A percentile compares a stretch with the other conserved stretches of the same genome.
Evolutionary conservation across 1,140 invertebrate species (phyloP).

Genomic region (Cheumatopsyche charites): DNA sequence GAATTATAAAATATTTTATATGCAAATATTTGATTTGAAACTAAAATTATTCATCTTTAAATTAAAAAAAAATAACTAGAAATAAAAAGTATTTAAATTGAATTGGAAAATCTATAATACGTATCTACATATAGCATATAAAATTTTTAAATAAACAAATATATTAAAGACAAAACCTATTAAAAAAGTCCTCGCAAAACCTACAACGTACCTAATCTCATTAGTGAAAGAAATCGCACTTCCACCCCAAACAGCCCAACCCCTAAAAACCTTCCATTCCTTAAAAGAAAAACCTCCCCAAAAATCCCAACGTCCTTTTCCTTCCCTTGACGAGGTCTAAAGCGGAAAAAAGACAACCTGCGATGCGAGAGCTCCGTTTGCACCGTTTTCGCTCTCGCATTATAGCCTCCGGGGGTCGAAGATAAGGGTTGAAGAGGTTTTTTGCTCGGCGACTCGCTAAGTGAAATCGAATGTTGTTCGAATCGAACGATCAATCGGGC

Average conservation of each 20-base stretch:
- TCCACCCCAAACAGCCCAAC: slow-evolving; percentile 1
- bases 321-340: background rate
- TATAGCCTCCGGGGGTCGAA: slow-evolving; percentile 15
- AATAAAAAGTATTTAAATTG: too few relatives aligned
- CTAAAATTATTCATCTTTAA: too few relatives aligned
- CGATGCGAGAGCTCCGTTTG: background rate
- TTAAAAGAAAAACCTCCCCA: background rate
- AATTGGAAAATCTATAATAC: too few relatives aligned
- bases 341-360: background rate
- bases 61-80: too few relatives aligned
- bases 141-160: background rate
- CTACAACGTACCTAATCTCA: slow-evolving; percentile 44
- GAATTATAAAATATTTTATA: too few relatives aligned
- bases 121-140: background rate
- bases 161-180: slow-evolving; percentile 25
- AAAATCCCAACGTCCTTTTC: background rate
- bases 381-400: background rate
- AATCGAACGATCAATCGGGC: slow-evolving; percentile 20
- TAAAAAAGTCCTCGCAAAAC: too few relatives aligned
- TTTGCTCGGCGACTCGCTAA: slow-evolving; percentile 23
- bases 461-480: slow-evolving; percentile 37
- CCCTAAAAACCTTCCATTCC: background rate
- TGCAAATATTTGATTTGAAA: too few relatives aligned
- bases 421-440: slow-evolving; percentile 42
- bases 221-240: slow-evolving; percentile 45